Evolutionary conservation across 1,140 invertebrate species (phyloP), one percentile per base, ranked within the genome.

Genomic region (Muscidifurax raptorellus): DNA sequence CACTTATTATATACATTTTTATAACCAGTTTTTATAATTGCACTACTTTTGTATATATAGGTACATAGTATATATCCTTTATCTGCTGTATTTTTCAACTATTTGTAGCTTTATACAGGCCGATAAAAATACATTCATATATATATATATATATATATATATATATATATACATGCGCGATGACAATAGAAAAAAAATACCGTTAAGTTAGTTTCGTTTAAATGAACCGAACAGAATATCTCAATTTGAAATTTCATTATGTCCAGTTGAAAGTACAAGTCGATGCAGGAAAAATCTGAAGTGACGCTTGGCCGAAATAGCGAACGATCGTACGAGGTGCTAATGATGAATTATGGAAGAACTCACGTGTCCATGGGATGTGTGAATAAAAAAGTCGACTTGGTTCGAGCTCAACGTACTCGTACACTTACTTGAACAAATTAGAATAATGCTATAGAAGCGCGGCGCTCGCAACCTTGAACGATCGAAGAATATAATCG

Each of bases 311-410:
- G 9, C 28, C 30, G 30, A 74, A 74, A 36, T 72, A 32, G 18
- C 66, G 69, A 36, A 32, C 10, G 67, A 69, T 74, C 71, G 71
- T 74, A 74, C 71, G 71, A 74, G 71, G 32, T 74, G 71, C 32
- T 5, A 74, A n/a, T 30, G 4, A 74, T 74, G 71, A 74, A 74
- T 74, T 36, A 74, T 74, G 28, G 71, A 74, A 74, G 28, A 74
- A 74, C 22, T n/a, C 30, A 40, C 27, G 71, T 74, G 30, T 2
- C 3, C 71, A 10, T 2, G 30, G 30, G 6, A 22, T 18, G 32
- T 40, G 71, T 3, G 52, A 59, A 59, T n/a, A 59, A 59, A 59
- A 59, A 59, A 59, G 9, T 59, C 52, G 6, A 59, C 52, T 59
- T 4, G 52, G 6, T 18, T 52, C 47, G 47, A n/a, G 52, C 52